Evolutionary conservation across 2,888 invertebrate genomes (phyloP).

Genomic region (Poecilobothrus nobilitatus): DNA sequence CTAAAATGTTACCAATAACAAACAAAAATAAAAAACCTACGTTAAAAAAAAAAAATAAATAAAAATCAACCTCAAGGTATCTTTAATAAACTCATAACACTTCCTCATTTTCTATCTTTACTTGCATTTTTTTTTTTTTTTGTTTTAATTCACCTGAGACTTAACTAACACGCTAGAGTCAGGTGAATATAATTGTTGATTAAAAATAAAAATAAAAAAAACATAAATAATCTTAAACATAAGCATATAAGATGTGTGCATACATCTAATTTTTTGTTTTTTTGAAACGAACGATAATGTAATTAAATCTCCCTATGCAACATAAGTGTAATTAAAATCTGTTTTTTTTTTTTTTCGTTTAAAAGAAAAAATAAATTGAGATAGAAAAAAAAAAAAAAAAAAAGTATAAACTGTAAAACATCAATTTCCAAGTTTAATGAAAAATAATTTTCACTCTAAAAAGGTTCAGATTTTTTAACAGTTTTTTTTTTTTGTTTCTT

Average conservation of each 20-base stretch:
- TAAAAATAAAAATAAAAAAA: neutral
- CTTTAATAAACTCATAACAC: neutral
- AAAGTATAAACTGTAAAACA: no score
- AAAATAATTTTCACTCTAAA: neutral
- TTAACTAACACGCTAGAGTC: neutral
- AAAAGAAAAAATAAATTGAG: no score
- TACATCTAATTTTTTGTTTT: neutral
- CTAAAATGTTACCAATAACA: no score
- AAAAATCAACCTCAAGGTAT: neutral
- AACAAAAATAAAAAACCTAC: neutral
- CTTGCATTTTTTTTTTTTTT: neutral
- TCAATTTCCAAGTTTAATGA: neutral
- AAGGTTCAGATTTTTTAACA: no score
- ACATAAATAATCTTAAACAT: neutral
- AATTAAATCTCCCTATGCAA: constrained; percentile 3
- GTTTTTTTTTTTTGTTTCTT: no score
- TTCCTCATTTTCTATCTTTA: neutral
- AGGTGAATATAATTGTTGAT: constrained; percentile 4
- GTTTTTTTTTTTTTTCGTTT: neutral
- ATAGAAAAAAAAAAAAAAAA: neutral
- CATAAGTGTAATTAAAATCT: neutral
- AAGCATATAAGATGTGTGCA: neutral
- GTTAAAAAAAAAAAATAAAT: neutral
- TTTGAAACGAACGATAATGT: neutral
- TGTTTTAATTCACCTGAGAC: no score